These are phyloP conservation scores for Propithecus perrieri DNA, from an alignment of 2,797 vertebrate species.

Conservation along the genomic window DNA sequence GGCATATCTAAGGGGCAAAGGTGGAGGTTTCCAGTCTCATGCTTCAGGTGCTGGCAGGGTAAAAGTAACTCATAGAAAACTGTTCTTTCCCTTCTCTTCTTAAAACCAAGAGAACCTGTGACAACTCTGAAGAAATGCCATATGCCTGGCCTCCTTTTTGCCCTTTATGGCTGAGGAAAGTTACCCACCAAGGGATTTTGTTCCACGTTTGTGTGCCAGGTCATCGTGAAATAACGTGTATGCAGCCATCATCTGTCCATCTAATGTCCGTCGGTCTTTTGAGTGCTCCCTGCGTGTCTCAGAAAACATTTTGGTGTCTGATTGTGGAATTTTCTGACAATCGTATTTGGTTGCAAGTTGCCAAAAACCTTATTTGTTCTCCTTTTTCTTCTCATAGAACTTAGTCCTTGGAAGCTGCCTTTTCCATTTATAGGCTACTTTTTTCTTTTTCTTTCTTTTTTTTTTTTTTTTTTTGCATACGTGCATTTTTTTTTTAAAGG, in stretches of 20 bases:
- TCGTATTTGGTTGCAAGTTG: constrained; percentile 61
- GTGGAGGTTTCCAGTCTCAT: background rate
- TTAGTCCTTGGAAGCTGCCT: background rate
- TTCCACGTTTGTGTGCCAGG: constrained; percentile 46
- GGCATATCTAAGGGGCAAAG: background rate
- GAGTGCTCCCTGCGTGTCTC: background rate
- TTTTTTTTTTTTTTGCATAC: background rate
- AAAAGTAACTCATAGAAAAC: background rate
- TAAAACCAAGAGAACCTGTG: background rate
- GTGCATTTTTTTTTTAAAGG: constrained; percentile 44
- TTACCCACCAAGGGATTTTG: background rate
- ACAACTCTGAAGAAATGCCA: background rate
- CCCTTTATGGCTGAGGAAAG: background rate
- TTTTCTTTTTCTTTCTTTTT: background rate
- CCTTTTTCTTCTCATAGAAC: constrained; percentile 3
- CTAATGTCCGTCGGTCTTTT: background rate
- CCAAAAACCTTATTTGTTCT: constrained; percentile 59
- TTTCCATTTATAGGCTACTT: background rate
- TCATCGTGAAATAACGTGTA: background rate
- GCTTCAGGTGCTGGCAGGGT: constrained; percentile 1
- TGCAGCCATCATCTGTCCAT: background rate
- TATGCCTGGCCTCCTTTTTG: background rate
- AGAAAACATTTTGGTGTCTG: constrained; percentile 46
- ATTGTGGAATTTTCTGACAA: constrained; percentile 59
- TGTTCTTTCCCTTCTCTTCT: background rate